phyloP scores from a whole-genome alignment of 2,113 vertebrate species.

The Pagrus major region DNA sequence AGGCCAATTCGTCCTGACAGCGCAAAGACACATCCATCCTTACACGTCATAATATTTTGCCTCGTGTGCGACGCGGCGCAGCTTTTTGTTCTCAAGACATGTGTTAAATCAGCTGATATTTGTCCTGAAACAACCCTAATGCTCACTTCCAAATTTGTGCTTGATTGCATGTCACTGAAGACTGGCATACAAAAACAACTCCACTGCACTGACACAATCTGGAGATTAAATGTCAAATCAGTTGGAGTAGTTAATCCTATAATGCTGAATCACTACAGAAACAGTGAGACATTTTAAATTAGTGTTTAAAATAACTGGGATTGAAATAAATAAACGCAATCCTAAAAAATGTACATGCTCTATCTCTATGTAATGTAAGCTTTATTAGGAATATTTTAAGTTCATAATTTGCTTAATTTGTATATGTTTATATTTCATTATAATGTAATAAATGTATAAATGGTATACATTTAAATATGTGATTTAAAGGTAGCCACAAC shows the following conservation, averaged over 20 bases:
- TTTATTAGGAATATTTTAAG: not conserved
- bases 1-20: not conserved
- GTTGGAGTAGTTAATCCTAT: not conserved
- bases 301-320: not conserved
- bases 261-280: not conserved
- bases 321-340: not conserved
- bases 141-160: not conserved
- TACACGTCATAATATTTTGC: not conserved
- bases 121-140: not conserved
- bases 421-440: not conserved
- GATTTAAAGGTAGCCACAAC: not conserved
- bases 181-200: not conserved
- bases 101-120: slow-evolving; percentile 5
- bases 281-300: not conserved
- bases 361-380: not conserved
- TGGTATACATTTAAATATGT: not conserved
- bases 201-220: not conserved
- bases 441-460: not conserved
- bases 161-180: slow-evolving; percentile 1
- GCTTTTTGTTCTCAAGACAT: not conserved
- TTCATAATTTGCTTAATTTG: not conserved
- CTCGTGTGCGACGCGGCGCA: not conserved
- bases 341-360: too few relatives aligned
- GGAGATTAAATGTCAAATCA: not conserved
- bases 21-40: not conserved